These are phyloP conservation scores for Tachina fera DNA, from an alignment of 2,888 invertebrate species.

Conservation along the genomic window DNA sequence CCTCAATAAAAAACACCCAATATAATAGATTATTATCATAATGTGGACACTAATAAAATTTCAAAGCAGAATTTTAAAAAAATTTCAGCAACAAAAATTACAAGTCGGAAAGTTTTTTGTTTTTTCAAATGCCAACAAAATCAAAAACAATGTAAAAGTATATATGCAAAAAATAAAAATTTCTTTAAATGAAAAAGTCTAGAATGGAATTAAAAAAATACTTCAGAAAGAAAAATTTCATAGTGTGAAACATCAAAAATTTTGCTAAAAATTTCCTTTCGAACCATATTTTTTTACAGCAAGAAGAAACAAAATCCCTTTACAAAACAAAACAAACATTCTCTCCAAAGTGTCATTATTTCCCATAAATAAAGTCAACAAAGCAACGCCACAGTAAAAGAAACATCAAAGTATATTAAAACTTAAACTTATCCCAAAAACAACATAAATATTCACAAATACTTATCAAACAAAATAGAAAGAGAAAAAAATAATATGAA, in stretches of 20 bases:
- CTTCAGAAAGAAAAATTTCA: no score
- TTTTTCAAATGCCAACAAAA: no score
- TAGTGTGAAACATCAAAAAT: background rate
- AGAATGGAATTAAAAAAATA: background rate
- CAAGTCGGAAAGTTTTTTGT: no score
- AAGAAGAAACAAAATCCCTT: background rate
- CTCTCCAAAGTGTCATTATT: constrained; percentile 55
- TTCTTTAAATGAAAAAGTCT: background rate
- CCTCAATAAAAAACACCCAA: no score
- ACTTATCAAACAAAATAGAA: constrained; percentile 1
- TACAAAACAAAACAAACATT: constrained; percentile 16
- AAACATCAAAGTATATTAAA: constrained; percentile 47
- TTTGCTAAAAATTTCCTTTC: background rate
- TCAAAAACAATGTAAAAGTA: no score
- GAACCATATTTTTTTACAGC: background rate
- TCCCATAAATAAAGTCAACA: constrained; percentile 29
- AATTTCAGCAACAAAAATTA: no score
- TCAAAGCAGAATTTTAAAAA: no score
- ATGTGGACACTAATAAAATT: no score
- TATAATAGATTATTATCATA: no score
- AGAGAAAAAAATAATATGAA: constrained; percentile 1
- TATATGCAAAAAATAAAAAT: no score
- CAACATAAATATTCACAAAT: constrained; percentile 48
- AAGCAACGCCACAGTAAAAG: constrained; percentile 10
- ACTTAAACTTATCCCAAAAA: constrained; percentile 55